These are phyloP conservation scores for Carassius gibelio DNA, from an alignment of 2,113 vertebrate species.

Conservation along the genomic window DNA sequence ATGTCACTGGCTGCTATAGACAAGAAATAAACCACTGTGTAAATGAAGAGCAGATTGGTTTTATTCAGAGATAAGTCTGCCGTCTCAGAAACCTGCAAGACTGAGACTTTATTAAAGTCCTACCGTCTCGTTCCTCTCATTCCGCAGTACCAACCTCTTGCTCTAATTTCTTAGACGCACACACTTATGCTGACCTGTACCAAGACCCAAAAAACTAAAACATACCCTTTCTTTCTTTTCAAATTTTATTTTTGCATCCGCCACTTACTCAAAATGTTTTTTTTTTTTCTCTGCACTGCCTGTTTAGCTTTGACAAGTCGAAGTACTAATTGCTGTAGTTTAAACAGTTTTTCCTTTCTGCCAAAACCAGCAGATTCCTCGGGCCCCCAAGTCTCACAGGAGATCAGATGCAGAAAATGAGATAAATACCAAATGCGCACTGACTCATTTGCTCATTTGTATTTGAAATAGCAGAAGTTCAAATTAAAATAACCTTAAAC, in stretches of 20 bases:
- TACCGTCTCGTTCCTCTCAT: conserved; percentile 47
- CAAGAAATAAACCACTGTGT: conserved; percentile 70
- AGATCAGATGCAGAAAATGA: conserved; percentile 51
- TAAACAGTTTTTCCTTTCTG: conserved; percentile 57
- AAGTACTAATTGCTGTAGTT: conserved; percentile 59
- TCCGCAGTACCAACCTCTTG: not conserved
- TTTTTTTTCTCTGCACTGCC: not conserved
- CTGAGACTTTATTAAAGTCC: conserved; percentile 76
- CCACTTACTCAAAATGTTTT: conserved; percentile 16
- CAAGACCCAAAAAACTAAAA: conserved; percentile 14
- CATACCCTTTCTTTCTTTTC: not conserved
- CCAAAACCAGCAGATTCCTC: conserved; percentile 58
- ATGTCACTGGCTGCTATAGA: conserved; percentile 76
- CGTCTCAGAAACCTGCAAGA: conserved; percentile 75
- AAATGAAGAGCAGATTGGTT: conserved; percentile 77
- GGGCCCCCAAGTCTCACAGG: conserved; percentile 56
- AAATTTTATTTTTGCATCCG: not conserved
- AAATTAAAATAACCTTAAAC: conserved; percentile 80
- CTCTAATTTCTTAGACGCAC: not conserved
- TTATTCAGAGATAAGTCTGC: conserved; percentile 74
- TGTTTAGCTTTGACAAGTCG: conserved; percentile 55
- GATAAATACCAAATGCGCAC: conserved; percentile 68
- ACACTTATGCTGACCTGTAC: not conserved
- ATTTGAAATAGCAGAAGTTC: conserved; percentile 73
- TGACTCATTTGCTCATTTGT: conserved; percentile 70